Percentiles rank a stretch among this genome's conserved stretches.
These are phyloP conservation scores for Mastacembelus armatus DNA, from an alignment of 2,797 vertebrate genomes.

Conservation along the genomic window DNA sequence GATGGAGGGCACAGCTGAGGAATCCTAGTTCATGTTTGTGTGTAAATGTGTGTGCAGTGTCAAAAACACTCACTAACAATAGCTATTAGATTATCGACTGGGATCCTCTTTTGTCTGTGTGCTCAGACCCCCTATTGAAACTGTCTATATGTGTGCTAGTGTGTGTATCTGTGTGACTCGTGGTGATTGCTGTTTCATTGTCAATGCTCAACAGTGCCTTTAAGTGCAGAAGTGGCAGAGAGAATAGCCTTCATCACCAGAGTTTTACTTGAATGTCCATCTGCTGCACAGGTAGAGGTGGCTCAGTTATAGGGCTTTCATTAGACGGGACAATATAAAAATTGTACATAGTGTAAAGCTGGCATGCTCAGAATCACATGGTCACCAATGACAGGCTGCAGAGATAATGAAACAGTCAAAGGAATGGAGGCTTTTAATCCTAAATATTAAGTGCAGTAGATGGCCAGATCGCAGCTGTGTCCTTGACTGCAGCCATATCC, in stretches of 20 bases:
- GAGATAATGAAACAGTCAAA: conserved; percentile 44
- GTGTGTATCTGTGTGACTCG: conserved; percentile 37
- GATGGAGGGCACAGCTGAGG: conserved; percentile 65
- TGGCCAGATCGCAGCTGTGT: conserved; percentile 21
- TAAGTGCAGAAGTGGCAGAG: conserved; percentile 50
- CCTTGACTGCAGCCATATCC: conserved; percentile 62
- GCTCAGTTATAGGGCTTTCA: conserved; percentile 6
- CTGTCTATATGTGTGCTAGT: conserved; percentile 17
- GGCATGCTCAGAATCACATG: background rate
- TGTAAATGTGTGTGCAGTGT: conserved; percentile 33
- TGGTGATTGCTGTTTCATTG: conserved; percentile 52
- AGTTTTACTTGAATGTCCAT: conserved; percentile 34
- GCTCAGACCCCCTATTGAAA: conserved; percentile 53
- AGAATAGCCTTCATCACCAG: conserved; percentile 14
- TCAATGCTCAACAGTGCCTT: conserved; percentile 58
- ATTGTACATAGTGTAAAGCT: conserved; percentile 8
- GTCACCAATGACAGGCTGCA: conserved; percentile 10
- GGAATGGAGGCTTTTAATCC: conserved; percentile 57
- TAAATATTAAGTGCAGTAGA: conserved; percentile 53
- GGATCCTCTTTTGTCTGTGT: conserved; percentile 45
- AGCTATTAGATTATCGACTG: conserved; percentile 63
- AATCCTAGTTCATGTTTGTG: conserved; percentile 50
- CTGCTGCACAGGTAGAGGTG: conserved; percentile 24
- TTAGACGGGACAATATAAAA: background rate
- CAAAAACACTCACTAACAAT: conserved; percentile 47